Percentiles rank a stretch among this genome's conserved stretches.
Conservation (phyloP, 2,113 vertebrate species). For the Coracopsis vasa region DNA sequence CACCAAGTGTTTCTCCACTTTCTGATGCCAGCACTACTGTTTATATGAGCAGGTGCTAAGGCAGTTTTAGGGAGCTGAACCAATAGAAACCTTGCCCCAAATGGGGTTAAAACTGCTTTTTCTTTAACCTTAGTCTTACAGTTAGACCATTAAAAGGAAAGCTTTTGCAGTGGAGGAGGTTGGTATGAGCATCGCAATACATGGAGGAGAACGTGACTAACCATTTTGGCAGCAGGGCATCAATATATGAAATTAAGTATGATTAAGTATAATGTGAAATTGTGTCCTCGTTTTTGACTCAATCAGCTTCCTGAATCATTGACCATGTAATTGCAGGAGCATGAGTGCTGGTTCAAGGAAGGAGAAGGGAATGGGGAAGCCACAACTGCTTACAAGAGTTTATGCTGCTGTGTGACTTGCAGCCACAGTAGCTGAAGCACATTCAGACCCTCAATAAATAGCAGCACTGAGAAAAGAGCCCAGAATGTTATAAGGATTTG, state of each 20-base stretch:
- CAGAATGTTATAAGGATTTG: background rate
- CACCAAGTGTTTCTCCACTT: background rate
- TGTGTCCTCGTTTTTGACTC: background rate
- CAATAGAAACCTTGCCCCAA: background rate
- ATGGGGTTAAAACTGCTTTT: background rate
- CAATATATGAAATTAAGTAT: background rate
- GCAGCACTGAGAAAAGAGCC: background rate
- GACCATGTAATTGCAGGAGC: background rate
- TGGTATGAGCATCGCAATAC: background rate
- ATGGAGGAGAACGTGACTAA: background rate
- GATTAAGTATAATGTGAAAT: background rate
- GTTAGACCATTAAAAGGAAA: background rate
- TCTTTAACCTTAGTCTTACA: background rate
- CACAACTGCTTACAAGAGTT: background rate
- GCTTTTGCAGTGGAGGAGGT: background rate
- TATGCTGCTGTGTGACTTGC: fast-evolving
- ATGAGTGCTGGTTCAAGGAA: background rate
- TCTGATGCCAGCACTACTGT: background rate
- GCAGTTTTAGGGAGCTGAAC: background rate
- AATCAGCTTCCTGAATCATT: background rate
- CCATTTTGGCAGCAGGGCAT: background rate
- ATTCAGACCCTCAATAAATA: background rate
- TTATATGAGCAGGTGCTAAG: background rate
- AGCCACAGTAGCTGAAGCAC: background rate
- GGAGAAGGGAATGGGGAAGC: background rate